Conservation (phyloP, 2,113 vertebrate genomes). For the Leucoraja erinaceus region DNA sequence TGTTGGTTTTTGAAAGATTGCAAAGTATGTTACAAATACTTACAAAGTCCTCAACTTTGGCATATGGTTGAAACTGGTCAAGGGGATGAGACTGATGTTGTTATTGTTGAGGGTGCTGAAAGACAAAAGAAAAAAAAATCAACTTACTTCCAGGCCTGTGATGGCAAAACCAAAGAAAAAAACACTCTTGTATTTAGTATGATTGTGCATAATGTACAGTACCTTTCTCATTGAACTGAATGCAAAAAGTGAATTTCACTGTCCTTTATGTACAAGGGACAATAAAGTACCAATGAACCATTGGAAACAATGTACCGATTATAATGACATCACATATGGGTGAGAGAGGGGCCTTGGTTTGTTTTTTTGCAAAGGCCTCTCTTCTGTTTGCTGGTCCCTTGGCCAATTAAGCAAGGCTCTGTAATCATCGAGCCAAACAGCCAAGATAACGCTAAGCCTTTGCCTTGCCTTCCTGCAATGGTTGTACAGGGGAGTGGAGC, state of each 20-base stretch:
- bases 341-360: not conserved
- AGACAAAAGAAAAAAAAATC: conserved; percentile 38
- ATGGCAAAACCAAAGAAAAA: not conserved
- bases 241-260: no score
- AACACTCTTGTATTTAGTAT: no score
- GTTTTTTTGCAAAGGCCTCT: not conserved
- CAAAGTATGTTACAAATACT: conserved; percentile 58
- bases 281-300: no score
- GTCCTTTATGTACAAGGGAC: no score
- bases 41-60: conserved; percentile 95
- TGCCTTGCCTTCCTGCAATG: not conserved
- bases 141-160: not conserved
- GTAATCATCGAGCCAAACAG: not conserved
- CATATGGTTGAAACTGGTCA: conserved; percentile 99
- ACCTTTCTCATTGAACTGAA: no score
- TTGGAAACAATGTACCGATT: not conserved
- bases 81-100: conserved; percentile 94
- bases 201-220: no score
- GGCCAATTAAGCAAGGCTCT: not conserved
- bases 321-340: not conserved
- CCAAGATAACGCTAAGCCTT: not conserved
- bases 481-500: not conserved
- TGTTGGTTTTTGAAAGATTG: not conserved
- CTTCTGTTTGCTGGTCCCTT: not conserved
- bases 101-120: conserved; percentile 96